A percentile compares a stretch with the other conserved stretches of the same genome.
Conservation (phyloP, 92 coral and sea anemone species). For the Meandrina meandrites region DNA sequence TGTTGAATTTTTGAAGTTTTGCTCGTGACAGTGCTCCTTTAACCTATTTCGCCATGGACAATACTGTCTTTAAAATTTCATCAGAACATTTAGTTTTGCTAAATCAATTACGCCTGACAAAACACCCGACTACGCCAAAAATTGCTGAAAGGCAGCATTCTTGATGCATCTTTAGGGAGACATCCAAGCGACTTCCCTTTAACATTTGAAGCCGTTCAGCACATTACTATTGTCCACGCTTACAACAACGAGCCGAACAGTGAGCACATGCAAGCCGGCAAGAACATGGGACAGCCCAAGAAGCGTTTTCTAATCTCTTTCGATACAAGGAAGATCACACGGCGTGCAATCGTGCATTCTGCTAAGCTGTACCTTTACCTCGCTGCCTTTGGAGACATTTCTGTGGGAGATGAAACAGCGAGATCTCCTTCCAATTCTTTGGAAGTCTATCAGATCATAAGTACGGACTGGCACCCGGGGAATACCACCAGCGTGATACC, state of each 20-base stretch:
- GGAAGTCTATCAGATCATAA: conserved; percentile 82
- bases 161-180: conserved; percentile 51
- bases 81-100: no score
- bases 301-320: conserved; percentile 85
- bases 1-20: no score
- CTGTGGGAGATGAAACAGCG: conserved; percentile 28
- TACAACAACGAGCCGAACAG: conserved; percentile 52
- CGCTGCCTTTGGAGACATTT: conserved; percentile 54
- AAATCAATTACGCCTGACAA: background rate
- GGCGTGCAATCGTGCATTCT: conserved; percentile 78
- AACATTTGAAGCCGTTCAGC: conserved; percentile 62
- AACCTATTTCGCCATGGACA: no score
- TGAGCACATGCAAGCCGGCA: conserved; percentile 79
- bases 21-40: no score
- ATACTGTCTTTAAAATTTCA: no score
- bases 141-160: background rate
- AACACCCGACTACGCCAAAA: background rate
- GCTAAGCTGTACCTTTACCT: conserved; percentile 79
- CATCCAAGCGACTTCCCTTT: conserved; percentile 62
- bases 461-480: conserved; percentile 83
- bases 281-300: conserved; percentile 62
- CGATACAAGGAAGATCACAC: conserved; percentile 68
- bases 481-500: conserved; percentile 91
- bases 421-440: conserved; percentile 66
- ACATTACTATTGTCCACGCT: conserved; percentile 66